Evolutionary conservation across 2,797 vertebrate genomes (phyloP).

Genomic region (Lepilemur ruficaudatus): DNA sequence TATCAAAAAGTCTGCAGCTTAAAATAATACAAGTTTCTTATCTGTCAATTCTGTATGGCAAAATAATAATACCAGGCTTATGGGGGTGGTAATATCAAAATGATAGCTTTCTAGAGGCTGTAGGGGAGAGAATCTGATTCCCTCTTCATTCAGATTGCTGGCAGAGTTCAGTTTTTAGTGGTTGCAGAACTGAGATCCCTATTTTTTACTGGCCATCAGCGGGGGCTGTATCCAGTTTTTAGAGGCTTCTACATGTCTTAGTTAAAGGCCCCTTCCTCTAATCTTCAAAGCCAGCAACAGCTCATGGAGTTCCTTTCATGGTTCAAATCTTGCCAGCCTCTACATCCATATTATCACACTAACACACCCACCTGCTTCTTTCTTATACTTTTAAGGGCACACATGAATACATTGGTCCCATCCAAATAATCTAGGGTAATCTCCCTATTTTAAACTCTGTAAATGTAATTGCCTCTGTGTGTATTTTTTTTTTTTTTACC

Average conservation of each 20-base stretch:
- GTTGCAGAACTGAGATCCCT: neutral
- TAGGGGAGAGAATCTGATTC: neutral
- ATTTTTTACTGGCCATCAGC: neutral
- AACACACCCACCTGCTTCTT: rapidly evolving
- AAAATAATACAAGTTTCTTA: neutral
- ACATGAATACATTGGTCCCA: too few relatives aligned
- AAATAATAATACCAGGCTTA: neutral
- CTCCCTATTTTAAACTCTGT: neutral
- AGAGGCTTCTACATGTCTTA: neutral
- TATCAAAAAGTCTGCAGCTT: neutral
- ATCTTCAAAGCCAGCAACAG: neutral
- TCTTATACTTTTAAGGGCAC: neutral
- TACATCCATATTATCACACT: neutral
- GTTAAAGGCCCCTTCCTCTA: neutral
- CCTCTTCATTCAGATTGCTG: neutral
- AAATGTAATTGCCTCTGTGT: neutral
- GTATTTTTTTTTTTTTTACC: neutral
- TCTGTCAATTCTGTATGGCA: neutral
- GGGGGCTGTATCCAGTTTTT: neutral
- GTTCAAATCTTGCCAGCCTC: neutral
- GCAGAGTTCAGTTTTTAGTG: neutral
- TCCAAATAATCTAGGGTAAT: neutral
- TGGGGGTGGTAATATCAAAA: neutral
- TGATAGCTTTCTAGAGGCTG: neutral
- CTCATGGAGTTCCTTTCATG: neutral